Evolutionary conservation across 2,888 invertebrate species (phyloP).

Genomic region (Drosophila algonquin): DNA sequence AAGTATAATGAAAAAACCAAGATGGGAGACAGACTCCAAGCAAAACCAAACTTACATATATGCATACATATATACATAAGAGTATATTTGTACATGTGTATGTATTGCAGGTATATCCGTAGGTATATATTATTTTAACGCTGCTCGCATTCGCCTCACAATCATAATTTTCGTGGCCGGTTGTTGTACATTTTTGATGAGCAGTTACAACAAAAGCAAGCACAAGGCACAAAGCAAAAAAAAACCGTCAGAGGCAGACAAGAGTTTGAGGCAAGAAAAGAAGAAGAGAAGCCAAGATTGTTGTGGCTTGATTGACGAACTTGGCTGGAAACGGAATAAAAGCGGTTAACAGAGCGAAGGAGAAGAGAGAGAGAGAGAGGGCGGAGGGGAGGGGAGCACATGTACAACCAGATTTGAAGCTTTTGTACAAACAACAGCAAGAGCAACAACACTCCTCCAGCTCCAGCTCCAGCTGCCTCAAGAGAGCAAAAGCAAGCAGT

Average conservation of each 20-base stretch:
- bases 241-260: slow-evolving; percentile 6
- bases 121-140: slow-evolving; percentile 32
- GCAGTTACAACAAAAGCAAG: slow-evolving; percentile 71
- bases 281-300: slow-evolving; percentile 1
- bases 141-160: slow-evolving; percentile 59
- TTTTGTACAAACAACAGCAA: slow-evolving; percentile 70
- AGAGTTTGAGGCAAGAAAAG: slow-evolving; percentile 11
- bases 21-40: slow-evolving; percentile 35
- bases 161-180: slow-evolving; percentile 38
- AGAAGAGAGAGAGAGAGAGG: background rate
- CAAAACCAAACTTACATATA: slow-evolving; percentile 8
- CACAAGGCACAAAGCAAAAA: slow-evolving; percentile 16
- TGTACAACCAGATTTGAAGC: slow-evolving; percentile 74
- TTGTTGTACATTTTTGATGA: slow-evolving; percentile 55
- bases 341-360: slow-evolving; percentile 19
- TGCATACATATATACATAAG: background rate
- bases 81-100: background rate
- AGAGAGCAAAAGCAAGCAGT: slow-evolving; percentile 51
- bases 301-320: slow-evolving; percentile 70
- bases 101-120: background rate
- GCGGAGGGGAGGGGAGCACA: slow-evolving; percentile 9
- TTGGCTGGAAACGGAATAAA: slow-evolving; percentile 48
- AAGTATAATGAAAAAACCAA: slow-evolving; percentile 15
- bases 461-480: background rate
- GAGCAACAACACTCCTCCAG: slow-evolving; percentile 1